Evolutionary conservation across 1,140 invertebrate species (phyloP), one percentile per base, ranked within the genome.

Genomic region (Daktulosphaira vitifoliae): DNA sequence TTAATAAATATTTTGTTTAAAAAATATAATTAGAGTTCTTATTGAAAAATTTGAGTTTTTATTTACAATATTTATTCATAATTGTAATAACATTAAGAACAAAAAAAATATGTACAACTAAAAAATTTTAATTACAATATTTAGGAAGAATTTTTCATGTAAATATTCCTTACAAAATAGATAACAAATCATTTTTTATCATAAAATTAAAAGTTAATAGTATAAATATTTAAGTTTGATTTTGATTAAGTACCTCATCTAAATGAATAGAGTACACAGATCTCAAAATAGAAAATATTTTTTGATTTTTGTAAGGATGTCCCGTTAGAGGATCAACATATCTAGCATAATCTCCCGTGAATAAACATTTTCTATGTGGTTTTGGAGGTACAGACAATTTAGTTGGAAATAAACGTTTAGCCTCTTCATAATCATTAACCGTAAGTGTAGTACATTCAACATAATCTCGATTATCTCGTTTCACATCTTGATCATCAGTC

Each of bases 221-320:
- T n/a, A n/a, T n/a, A n/a, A n/a, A n/a, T n/a, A n/a, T n/a, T n/a
- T n/a, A n/a, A n/a, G n/a, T n/a, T n/a, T n/a, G n/a, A n/a, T n/a
- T n/a, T n/a, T n/a, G n/a, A n/a, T n/a, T n/a, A n/a, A 33, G 29
- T 11, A 42, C 56, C 29, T 62, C 56, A 18, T 62, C 56, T 29
- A 62, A 48, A 62, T 62, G 56, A 22, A 62, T 62, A 8, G 56
- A 62, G 26, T 62, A 62, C 15, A 62, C 56, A 20, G 56, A 29
- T 48, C 56, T 62, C 18, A 62, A 33, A 18, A 62, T 48, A 6
- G 56, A 48, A 62, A 48, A 62, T 33, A 62, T 33, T 5, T 62
- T 62, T 62, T 62, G 56, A 33, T 62, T 62, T 20, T 62, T 62
- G 29, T 62, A 62, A 33, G 56, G 56, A 16, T 62, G 56, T 5